Evolutionary conservation across 2,797 vertebrate species (phyloP).

Genomic region (Vultur gryphus): DNA sequence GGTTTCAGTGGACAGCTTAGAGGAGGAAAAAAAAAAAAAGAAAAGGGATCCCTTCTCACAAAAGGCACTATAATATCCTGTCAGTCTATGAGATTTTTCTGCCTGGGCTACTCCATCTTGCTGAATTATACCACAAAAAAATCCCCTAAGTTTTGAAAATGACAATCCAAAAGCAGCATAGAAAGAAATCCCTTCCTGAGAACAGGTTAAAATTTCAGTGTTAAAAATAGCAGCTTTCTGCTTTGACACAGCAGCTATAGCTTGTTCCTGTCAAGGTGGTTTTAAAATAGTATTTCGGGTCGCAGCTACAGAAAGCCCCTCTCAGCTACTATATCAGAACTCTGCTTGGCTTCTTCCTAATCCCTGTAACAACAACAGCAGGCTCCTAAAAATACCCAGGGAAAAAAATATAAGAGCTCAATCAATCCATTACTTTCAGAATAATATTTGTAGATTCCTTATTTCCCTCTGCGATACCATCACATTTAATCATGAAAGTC

Average conservation of each 20-base stretch:
- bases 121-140: not conserved
- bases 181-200: not conserved
- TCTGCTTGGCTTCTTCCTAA: not conserved
- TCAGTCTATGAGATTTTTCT: not conserved
- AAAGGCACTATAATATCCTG: not conserved
- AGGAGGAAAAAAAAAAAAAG: not conserved
- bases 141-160: not conserved
- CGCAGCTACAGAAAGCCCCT: not conserved
- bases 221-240: conserved; percentile 28
- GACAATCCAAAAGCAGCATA: not conserved
- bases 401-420: not conserved
- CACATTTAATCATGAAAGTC: conserved; percentile 49
- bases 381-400: conserved; percentile 7
- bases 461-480: conserved; percentile 10
- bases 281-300: not conserved
- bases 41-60: not conserved
- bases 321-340: not conserved
- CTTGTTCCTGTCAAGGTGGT: conserved; percentile 6
- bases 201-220: not conserved
- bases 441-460: conserved; percentile 31
- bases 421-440: conserved; percentile 36
- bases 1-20: not conserved
- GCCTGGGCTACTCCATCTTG: not conserved
- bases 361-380: not conserved
- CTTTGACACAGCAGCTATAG: not conserved